Evolutionary conservation across 2,113 vertebrate species (phyloP).

Genomic region (Elanus axillaris): DNA sequence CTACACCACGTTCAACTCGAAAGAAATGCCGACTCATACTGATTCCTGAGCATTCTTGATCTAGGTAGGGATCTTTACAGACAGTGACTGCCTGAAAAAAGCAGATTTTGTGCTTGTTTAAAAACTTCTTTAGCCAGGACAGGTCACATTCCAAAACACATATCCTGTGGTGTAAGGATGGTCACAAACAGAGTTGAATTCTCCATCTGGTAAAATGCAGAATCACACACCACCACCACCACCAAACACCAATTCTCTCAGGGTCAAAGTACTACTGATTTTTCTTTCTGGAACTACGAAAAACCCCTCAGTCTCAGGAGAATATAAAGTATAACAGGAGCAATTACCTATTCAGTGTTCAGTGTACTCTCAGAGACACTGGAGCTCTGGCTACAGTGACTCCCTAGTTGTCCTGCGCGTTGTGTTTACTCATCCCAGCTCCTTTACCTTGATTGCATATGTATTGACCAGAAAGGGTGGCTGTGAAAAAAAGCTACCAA

Average conservation of each 20-base stretch:
- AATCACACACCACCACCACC: background rate
- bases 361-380: background rate
- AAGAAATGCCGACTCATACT: background rate
- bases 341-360: background rate
- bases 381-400: background rate
- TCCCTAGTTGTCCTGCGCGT: background rate
- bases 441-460: background rate
- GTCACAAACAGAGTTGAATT: background rate
- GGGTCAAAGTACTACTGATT: background rate
- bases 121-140: background rate
- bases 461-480: background rate
- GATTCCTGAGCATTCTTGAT: background rate
- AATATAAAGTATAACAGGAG: background rate
- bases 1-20: background rate
- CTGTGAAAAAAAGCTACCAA: background rate
- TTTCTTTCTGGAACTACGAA: background rate
- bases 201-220: background rate
- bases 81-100: background rate
- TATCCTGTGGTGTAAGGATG: background rate
- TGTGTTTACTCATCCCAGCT: background rate
- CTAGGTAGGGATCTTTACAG: background rate
- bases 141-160: background rate
- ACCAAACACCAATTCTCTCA: background rate
- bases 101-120: background rate
- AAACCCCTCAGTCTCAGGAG: background rate